phyloP scores from a whole-genome alignment of 2,888 invertebrate genomes.

The Drosophila lacicola region DNA sequence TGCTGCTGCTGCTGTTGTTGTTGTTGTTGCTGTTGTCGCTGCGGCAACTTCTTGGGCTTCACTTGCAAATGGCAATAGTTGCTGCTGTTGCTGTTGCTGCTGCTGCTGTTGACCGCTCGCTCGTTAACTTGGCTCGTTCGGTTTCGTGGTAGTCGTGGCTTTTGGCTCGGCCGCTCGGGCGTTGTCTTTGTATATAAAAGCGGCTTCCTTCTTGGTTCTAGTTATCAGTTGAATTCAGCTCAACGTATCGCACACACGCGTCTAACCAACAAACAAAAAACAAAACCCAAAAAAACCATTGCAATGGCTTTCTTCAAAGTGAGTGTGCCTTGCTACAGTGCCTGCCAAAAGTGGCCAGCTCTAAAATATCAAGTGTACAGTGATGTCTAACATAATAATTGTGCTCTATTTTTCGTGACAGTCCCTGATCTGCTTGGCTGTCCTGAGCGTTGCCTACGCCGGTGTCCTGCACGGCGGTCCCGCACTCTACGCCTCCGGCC shows the following conservation, averaged over 20 bases:
- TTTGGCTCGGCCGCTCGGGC: conserved; percentile 75
- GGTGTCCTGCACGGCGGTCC: conserved; percentile 83
- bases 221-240: conserved; percentile 85
- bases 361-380: conserved; percentile 2
- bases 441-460: conserved; percentile 84
- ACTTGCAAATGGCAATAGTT: conserved; percentile 51
- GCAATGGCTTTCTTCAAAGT: conserved; percentile 85
- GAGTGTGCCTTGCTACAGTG: conserved; percentile 68
- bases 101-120: conserved; percentile 52
- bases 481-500: conserved; percentile 79
- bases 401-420: conserved; percentile 49
- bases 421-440: conserved; percentile 85
- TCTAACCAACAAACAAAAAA: conserved; percentile 25
- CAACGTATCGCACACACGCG: conserved; percentile 81
- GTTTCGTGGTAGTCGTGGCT: conserved; percentile 40
- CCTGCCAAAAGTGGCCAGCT: not conserved
- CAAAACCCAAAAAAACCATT: conserved; percentile 36
- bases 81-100: conserved; percentile 19
- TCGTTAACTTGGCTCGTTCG: conserved; percentile 50
- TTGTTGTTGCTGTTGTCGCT: conserved; percentile 28
- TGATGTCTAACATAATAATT: conserved; percentile 32
- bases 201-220: conserved; percentile 85
- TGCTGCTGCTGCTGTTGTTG: conserved; percentile 7
- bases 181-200: conserved; percentile 85
- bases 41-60: conserved; percentile 71